These are phyloP conservation scores for Melipona quadrifasciata DNA, from an alignment of 1,140 invertebrate species.

Conservation along the genomic window DNA sequence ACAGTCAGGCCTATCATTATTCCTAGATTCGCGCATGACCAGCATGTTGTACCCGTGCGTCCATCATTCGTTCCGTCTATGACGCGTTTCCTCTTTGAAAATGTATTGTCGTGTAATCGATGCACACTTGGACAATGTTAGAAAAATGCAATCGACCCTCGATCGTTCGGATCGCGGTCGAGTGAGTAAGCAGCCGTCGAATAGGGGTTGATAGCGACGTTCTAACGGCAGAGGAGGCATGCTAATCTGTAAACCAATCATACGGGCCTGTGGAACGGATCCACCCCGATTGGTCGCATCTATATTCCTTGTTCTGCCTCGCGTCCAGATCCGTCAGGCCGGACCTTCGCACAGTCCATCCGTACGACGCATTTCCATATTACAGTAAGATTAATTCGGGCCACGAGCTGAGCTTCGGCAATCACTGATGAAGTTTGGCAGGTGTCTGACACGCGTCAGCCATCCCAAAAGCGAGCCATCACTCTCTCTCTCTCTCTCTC, in stretches of 20 bases:
- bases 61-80: neutral
- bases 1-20: neutral
- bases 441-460: slow-evolving; percentile 51
- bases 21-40: neutral
- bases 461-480: slow-evolving; percentile 5
- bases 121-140: neutral
- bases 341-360: slow-evolving; percentile 56
- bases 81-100: neutral
- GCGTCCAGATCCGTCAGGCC: slow-evolving; percentile 25
- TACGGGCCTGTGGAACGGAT: slow-evolving; percentile 59
- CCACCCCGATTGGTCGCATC: slow-evolving; percentile 36
- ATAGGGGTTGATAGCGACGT: slow-evolving; percentile 35
- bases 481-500: neutral
- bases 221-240: slow-evolving; percentile 35
- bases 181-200: slow-evolving; percentile 31
- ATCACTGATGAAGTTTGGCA: slow-evolving; percentile 73
- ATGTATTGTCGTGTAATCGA: neutral
- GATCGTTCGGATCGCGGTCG: slow-evolving; percentile 9
- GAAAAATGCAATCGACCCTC: slow-evolving; percentile 18
- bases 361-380: slow-evolving; percentile 77
- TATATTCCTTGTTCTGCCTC: slow-evolving; percentile 48
- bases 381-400: slow-evolving; percentile 76
- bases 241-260: slow-evolving; percentile 73
- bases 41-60: neutral
- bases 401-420: slow-evolving; percentile 54